Conservation (phyloP, 2,888 invertebrate species). For the Serrognathus titanus region DNA sequence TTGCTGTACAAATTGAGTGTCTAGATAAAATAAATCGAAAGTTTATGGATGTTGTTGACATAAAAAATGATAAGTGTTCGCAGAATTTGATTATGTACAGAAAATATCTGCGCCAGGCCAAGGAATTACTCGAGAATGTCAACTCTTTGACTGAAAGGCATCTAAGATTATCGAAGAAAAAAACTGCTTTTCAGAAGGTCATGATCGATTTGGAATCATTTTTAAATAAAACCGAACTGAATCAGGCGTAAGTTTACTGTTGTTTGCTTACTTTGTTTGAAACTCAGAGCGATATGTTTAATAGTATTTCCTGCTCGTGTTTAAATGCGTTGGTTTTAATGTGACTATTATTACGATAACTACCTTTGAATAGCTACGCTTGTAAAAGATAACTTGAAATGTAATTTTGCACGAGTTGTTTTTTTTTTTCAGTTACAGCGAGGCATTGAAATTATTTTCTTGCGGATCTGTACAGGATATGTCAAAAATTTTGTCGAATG, state of each 20-base stretch:
- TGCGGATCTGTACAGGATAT: not conserved
- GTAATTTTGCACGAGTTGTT: not conserved
- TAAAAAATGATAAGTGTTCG: constrained; percentile 2
- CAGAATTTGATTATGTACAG: constrained; percentile 13
- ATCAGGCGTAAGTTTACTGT: constrained; percentile 4
- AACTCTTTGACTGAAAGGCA: constrained; percentile 19
- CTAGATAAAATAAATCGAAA: not conserved
- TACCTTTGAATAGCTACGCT: too few species aligned
- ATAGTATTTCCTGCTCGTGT: not conserved
- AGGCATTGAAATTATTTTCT: not conserved
- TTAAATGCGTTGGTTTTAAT: not conserved
- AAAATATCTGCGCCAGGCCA: constrained; percentile 16
- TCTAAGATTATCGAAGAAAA: not conserved
- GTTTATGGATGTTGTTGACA: too few species aligned
- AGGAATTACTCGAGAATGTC: constrained; percentile 24
- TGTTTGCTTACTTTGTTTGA: too few species aligned
- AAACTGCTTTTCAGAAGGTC: not conserved
- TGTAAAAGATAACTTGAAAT: too few species aligned
- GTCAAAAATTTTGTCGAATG: not conserved
- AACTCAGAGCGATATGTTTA: too few species aligned
- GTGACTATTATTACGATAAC: too few species aligned
- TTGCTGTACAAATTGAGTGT: not conserved
- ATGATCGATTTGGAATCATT: not conserved
- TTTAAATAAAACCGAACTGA: constrained; percentile 3
- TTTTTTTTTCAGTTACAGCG: constrained; percentile 2